Evolutionary conservation across 53 echinoderm and acorn worm species (phyloP), one percentile per base, ranked within the genome.

Genomic region (Arbacia lixula): DNA sequence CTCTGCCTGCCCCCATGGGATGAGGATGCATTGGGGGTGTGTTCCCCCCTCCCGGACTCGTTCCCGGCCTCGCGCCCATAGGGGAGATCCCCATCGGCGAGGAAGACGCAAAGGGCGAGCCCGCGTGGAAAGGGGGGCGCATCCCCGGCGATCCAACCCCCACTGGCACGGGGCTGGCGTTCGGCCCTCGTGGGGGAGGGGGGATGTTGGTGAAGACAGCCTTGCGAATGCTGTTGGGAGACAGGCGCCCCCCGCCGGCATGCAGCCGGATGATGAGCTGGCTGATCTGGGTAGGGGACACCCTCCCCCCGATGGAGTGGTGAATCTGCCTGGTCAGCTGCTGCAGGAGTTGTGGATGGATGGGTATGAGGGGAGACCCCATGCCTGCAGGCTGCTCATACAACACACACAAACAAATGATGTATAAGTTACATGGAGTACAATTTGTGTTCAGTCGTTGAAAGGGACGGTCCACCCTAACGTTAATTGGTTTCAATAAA

Each of bases 251-350:
- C 38, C 88, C 94, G 60, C 71, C 83, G 0, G 80, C 82, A 51
- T 91, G 91, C 87, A 96, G 89, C 25, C 67, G 84, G 1, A 95
- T 49, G 46, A 98, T 95, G 39, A 98, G 74, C 25, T 92, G 90
- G 58, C 87, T 92, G 80, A 98, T 91, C 46, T 94, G 90, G 34
- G 86, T 84, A 3, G 99, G 99, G 36, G 94, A 94, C 5, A 94
- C 90, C 60, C 91, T 84, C 51, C 99, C 99, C 29, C 95, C 95
- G n/a, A 93, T 62, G 20, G 80, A 85, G 53, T 96, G 91, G 66
- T 91, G 93, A 41, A 99, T 84, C 46, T 95, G 92, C 20, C 95
- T 92, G 11, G 90, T 92, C 32, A 95, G 79, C 54, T 95, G 92
- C 28, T 92, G 94, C 0, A 99, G 84, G n/a, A 54, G 53, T 41